Base-by-base conservation (phyloP, 1,140 invertebrate genomes). In the Drosophila simulans region DNA sequence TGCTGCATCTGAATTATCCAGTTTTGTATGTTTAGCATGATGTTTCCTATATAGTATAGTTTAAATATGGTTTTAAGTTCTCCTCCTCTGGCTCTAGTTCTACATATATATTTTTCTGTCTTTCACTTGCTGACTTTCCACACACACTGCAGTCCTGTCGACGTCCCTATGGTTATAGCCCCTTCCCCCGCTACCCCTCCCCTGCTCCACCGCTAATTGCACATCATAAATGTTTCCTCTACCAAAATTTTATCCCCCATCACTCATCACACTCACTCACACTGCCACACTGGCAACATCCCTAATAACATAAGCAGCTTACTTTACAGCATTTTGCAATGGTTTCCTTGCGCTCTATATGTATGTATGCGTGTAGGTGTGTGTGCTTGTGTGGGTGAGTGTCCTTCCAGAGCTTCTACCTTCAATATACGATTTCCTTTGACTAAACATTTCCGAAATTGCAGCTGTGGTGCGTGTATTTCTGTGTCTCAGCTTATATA, bases 301-400 rank as follows among this genome's bases (percentile, higher is more conserved):
- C 60, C 59, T 72, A 59, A 76, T 57, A 76, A 58, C 64, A 77
- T 77, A 77, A 77, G 73, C 73, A 69, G 74, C 74, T 77, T 77
- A 77, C 55, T 77, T 69, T 77, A 62, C 74, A 77, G 45, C 60
- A 58, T 43, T 75, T 74, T 52, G 55, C 39, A 65, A 69, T 66
- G 65, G 48, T 48, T 46, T 63, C 34, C 58, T 10, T 40, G 49
- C 17, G 11, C 40, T 51, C 8, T 31, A 22, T 46, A 37, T 71
- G 15, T 37, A 10, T 52, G 35, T 45, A 13, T 46, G 39, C 20
- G 27, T 34, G 22, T 55, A 31, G 51, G n/a, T 10, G 48, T 49
- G 40, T 60, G n/a, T 55, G 35, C 34, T 17, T 17, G 27, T 52
- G 35, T 49, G 27, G 3, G 45, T 17, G 66, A 13, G 22, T 43